phyloP scores from a whole-genome alignment of 2,797 vertebrate genomes.

The Oreochromis mossambicus region DNA sequence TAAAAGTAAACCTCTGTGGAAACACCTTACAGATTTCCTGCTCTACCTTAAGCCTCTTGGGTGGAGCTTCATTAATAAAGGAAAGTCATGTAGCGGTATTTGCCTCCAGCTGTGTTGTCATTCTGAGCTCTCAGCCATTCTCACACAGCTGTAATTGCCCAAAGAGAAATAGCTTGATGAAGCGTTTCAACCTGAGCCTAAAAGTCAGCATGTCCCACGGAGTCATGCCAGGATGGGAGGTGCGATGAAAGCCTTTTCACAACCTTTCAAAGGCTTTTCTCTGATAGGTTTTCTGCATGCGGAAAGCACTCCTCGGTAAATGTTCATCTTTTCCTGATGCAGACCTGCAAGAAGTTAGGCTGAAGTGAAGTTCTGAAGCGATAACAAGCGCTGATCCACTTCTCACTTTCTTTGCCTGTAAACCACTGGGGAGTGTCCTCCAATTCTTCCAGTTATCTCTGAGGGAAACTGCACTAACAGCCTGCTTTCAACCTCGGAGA shows the following conservation, averaged over 20 bases:
- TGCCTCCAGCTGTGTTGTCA: background rate
- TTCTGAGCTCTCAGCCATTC: background rate
- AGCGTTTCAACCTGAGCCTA: background rate
- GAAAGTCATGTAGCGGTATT: background rate
- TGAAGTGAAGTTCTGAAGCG: constrained; percentile 9
- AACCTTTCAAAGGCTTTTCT: background rate
- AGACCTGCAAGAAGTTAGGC: background rate
- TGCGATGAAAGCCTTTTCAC: constrained; percentile 33
- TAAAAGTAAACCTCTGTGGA: constrained; percentile 5
- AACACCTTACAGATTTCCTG: background rate
- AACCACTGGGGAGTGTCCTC: constrained; percentile 10
- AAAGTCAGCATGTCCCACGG: background rate
- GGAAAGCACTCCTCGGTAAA: background rate
- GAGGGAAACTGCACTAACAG: constrained; percentile 13
- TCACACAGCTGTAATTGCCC: constrained; percentile 18
- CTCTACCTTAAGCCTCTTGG: background rate
- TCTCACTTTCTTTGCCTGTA: constrained; percentile 9
- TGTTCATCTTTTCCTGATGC: background rate
- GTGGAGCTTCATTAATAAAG: constrained; percentile 22
- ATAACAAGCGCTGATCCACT: constrained; percentile 34
- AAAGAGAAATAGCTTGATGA: constrained; percentile 19
- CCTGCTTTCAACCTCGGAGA: background rate
- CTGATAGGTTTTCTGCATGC: background rate
- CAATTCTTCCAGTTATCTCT: constrained; percentile 28
- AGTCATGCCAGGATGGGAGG: background rate